These are phyloP conservation scores for Drosophila neotestacea DNA, from an alignment of 2,888 invertebrate genomes.

Conservation along the genomic window DNA sequence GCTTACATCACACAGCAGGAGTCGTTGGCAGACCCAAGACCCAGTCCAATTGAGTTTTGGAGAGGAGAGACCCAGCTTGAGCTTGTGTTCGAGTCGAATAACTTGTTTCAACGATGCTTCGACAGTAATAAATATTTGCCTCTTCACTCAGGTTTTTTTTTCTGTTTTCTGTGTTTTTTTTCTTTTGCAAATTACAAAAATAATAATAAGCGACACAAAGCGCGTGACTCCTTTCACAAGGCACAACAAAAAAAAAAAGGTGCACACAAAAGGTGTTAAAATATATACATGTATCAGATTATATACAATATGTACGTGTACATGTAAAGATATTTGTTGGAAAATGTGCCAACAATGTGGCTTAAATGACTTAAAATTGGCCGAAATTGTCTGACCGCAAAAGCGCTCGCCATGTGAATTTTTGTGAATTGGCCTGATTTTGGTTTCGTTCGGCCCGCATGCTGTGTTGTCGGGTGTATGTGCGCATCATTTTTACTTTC, in stretches of 20 bases:
- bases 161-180: conserved; percentile 32
- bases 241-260: conserved; percentile 50
- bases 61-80: conserved; percentile 10
- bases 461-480: conserved; percentile 72
- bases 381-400: conserved; percentile 68
- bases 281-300: conserved; percentile 4
- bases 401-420: conserved; percentile 35
- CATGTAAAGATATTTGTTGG: conserved; percentile 6
- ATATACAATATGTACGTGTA: conserved; percentile 10
- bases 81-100: conserved; percentile 35
- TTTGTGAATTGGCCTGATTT: conserved; percentile 80
- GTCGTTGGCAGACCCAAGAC: conserved; percentile 43
- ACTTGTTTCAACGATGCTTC: conserved; percentile 67
- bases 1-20: conserved; percentile 74
- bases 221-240: conserved; percentile 84
- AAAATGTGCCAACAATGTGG: conserved; percentile 49
- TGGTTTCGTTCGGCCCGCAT: conserved; percentile 69
- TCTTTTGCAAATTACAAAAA: conserved; percentile 69
- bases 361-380: conserved; percentile 53
- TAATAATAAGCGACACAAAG: conserved; percentile 65
- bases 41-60: conserved; percentile 26
- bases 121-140: conserved; percentile 76
- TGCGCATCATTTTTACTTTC: conserved; percentile 71
- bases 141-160: conserved; percentile 59
- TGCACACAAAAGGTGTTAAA: conserved; percentile 77